Base-by-base conservation (phyloP, 1,140 invertebrate species). In the Drosophila kikkawai region DNA sequence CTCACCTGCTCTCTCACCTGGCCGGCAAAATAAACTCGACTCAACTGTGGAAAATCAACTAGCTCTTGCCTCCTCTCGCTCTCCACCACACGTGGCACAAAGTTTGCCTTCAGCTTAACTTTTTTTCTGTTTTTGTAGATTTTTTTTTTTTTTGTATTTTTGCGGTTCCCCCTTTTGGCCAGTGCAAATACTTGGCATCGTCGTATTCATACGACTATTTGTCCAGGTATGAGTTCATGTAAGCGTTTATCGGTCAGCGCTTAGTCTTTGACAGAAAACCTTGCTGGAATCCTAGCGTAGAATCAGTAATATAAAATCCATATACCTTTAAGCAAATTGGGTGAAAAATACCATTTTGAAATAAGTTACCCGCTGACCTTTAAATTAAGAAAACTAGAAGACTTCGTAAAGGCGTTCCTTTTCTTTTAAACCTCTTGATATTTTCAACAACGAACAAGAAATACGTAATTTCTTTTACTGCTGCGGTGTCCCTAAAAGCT, bases 41-140 rank as follows among this genome's bases (percentile, higher is more conserved):
- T 88, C 81, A 85, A 81, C 79, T 90, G 85, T 80, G 75, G 79
- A 79, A 90, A 90, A 90, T 90, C 85, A 90, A 90, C 85, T 80
- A 75, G 77, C 77, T 61, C 37, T 68, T 60, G 67, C 76, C 48
- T 19, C 29, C 64, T 19, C 51, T n/a, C 15, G 17, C 34, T 22
- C 29, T 34, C 34, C 55, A 11, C 19, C 42, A 53, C 66, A 86
- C 82, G 63, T 82, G 80, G 84, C 68, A 29, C 57, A 87, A 88
- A 88, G 67, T 88, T 87, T 87, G 80, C 84, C 82, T 78, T 88
- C 55, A 70, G 86, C 67, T 71, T 78, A 42, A 51, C 57, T 55
- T 75, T 78, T 39, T 57, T 17, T 4, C 41, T 34, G 9, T 29
- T 36, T 41, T 44, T 47, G 8, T 5, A 29, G 4, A 6, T 39